phyloP scores from a whole-genome alignment of 1,140 invertebrate species.

The Drosophila oshimai region DNA sequence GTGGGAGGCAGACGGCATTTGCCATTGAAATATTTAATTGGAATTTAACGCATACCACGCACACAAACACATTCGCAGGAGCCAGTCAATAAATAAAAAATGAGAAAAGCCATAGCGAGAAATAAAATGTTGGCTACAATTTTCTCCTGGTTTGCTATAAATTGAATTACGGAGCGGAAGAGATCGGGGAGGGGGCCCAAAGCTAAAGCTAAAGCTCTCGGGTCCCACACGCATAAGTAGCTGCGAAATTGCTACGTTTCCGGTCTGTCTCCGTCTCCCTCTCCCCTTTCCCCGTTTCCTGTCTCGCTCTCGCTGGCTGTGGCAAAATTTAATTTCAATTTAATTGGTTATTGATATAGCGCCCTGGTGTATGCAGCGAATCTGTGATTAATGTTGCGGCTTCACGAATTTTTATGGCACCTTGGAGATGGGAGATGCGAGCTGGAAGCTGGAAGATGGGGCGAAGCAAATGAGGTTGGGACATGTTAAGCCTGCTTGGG shows the following conservation, averaged over 20 bases:
- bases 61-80: not conserved
- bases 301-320: constrained; percentile 5
- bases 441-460: not conserved
- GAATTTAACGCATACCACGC: constrained; percentile 77
- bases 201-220: constrained; percentile 47
- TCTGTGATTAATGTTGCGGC: constrained; percentile 77
- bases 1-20: constrained; percentile 18
- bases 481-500: constrained; percentile 38
- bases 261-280: constrained; percentile 2
- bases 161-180: constrained; percentile 62
- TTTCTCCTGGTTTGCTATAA: constrained; percentile 56
- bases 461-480: constrained; percentile 40
- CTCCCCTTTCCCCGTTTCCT: not conserved
- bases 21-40: constrained; percentile 79
- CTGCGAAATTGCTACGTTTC: constrained; percentile 67
- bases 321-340: constrained; percentile 78
- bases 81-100: constrained; percentile 75
- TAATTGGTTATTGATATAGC: constrained; percentile 80
- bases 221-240: constrained; percentile 64
- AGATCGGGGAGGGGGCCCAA: not conserved
- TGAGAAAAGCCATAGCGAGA: constrained; percentile 38
- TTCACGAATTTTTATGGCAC: constrained; percentile 72
- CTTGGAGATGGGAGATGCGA: constrained; percentile 49
- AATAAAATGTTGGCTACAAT: constrained; percentile 61
- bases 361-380: constrained; percentile 67